Base-by-base conservation (phyloP, 1,140 invertebrate species). In the Dendrolimus punctatus region DNA sequence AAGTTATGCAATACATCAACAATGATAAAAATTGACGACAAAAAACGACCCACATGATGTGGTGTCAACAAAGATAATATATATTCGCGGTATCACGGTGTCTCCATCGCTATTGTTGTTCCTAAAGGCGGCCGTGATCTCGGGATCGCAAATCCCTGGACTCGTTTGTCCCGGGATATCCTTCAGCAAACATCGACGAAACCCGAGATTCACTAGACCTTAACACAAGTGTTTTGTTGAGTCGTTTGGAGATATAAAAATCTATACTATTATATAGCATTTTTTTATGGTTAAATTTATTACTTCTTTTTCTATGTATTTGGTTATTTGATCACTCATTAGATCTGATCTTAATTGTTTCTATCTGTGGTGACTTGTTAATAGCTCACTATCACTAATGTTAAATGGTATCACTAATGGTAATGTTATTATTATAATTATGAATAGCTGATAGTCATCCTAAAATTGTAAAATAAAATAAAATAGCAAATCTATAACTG, bases 11-110 rank as follows among this genome's bases (percentile, higher is more conserved):
- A 64, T 69, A 62, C 65, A 64, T 66, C 70, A 71, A 84, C 79
- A 80, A 76, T 78, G 71, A 57, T 64, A 70, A 23, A 77, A 74
- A 80, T 80, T 78, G 76, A 61, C 66, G 71, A 82, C 76, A 82
- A 80, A 68, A 84, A 82, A 82, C 77, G 77, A 73, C 73, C 73
- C 69, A 74, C 76, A 82, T 73, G 76, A 84, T 78, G 69, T 66
- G 76, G 77, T 81, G 73, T 78, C 76, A 82, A 78, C 76, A 71
- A 69, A 80, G 77, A 84, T 82, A 84, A 84, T 84, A 76, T 78
- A 73, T 75, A 80, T 80, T 23, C 76, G 74, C 59, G 71, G 70
- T 80, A 85, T 82, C 74, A 58, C 69, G 70, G 70, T 66, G 71
- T 72, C 69, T 80, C 70, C 69, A 66, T 69, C 66, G 73, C 71